Percentiles rank a stretch among this genome's conserved stretches.
Evolutionary conservation across 2,888 invertebrate genomes (phyloP).

Genomic region (Acleris cristana): DNA sequence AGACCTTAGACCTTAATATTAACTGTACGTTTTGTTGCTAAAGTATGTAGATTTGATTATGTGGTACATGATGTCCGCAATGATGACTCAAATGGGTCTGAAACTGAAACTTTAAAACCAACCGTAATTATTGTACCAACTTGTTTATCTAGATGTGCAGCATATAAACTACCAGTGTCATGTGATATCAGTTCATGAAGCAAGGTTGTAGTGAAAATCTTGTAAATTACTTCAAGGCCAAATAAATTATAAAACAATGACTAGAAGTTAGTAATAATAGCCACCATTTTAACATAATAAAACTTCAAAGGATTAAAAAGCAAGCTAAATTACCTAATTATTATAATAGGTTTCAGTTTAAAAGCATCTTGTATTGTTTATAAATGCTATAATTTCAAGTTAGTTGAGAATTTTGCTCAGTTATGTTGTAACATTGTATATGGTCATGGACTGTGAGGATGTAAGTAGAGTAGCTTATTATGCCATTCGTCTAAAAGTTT

Average conservation of each 20-base stretch:
- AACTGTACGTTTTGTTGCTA: too few species aligned
- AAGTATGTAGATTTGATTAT: too few species aligned
- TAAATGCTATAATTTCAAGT: conserved; percentile 8
- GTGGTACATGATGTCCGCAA: too few species aligned
- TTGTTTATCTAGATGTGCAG: background rate
- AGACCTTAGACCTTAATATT: too few species aligned
- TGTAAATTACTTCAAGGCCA: conserved; percentile 14
- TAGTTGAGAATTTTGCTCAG: background rate
- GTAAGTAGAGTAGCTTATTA: conserved; percentile 7
- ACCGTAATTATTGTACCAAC: background rate
- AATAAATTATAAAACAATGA: conserved; percentile 11
- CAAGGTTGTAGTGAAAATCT: conserved; percentile 14
- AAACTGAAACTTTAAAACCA: background rate
- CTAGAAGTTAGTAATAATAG: conserved; percentile 3
- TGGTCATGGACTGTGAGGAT: conserved; percentile 27
- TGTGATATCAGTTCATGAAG: conserved; percentile 15
- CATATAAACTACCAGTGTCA: background rate
- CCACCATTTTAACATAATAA: background rate
- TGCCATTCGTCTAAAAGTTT: too few species aligned
- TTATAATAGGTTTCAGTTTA: background rate
- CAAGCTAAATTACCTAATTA: conserved; percentile 4
- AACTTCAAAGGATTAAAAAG: background rate
- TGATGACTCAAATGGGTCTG: too few species aligned
- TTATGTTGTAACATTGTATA: background rate
- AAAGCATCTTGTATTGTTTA: conserved; percentile 17